phyloP scores from a whole-genome alignment of 2,888 invertebrate genomes.

The Drosophila nr. medialis region DNA sequence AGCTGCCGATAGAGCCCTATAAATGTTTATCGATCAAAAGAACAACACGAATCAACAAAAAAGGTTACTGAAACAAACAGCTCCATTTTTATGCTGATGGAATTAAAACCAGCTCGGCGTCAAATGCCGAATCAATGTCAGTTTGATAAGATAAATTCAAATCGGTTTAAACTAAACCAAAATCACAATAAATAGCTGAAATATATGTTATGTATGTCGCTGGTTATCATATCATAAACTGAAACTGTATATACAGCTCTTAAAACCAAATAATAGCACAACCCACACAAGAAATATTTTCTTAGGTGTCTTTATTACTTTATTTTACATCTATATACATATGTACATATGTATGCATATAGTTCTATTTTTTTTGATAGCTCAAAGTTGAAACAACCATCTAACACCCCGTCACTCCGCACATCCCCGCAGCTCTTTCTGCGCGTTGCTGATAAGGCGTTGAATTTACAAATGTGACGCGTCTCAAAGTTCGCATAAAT shows the following conservation, averaged over 20 bases:
- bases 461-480: slow-evolving; percentile 36
- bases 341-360: neutral
- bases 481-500: slow-evolving; percentile 70
- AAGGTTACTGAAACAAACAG: slow-evolving; percentile 3
- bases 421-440: neutral
- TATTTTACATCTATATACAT: neutral
- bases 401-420: too few relatives aligned
- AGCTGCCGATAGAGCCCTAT: slow-evolving; percentile 52
- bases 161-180: neutral
- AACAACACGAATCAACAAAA: slow-evolving; percentile 10
- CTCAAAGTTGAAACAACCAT: neutral
- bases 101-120: neutral
- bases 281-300: neutral
- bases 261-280: neutral
- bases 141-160: neutral
- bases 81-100: neutral
- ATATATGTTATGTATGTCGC: neutral
- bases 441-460: slow-evolving; percentile 42
- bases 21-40: slow-evolving; percentile 67
- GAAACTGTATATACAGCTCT: neutral
- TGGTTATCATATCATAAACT: neutral
- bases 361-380: neutral
- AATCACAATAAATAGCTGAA: neutral
- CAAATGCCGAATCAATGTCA: neutral
- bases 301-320: neutral